Evolutionary conservation across 2,888 invertebrate genomes (phyloP).

Genomic region (Luperina testacea): DNA sequence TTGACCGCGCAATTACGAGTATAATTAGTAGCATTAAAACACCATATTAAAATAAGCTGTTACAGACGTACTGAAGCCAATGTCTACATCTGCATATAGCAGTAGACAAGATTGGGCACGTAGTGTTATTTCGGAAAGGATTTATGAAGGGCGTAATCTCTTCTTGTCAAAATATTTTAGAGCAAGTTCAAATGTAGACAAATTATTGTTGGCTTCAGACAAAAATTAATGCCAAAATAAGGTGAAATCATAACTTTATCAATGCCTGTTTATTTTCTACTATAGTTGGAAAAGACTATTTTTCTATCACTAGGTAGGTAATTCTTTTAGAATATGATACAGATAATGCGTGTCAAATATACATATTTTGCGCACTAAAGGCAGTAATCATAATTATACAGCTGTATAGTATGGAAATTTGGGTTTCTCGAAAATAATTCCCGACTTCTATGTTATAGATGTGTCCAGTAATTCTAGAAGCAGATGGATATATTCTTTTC

Average conservation of each 20-base stretch:
- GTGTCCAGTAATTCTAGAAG: neutral
- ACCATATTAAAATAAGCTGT: constrained; percentile 1
- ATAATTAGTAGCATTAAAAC: neutral
- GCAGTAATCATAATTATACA: neutral
- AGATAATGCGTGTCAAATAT: neutral
- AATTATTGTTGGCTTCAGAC: constrained; percentile 31
- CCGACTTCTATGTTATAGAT: neutral
- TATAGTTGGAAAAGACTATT: no score
- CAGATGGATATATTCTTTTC: neutral
- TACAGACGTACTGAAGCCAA: constrained; percentile 23
- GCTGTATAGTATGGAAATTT: neutral
- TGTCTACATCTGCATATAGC: neutral
- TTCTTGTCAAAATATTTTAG: constrained; percentile 31
- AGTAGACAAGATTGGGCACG: neutral
- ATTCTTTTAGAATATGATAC: neutral
- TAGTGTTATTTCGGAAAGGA: constrained; percentile 18
- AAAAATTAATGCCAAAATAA: constrained; percentile 29
- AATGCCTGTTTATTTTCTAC: neutral
- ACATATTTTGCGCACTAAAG: neutral
- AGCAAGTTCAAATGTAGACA: constrained; percentile 28
- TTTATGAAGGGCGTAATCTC: constrained; percentile 31
- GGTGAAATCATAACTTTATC: constrained; percentile 20
- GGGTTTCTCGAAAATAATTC: neutral
- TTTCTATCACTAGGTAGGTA: neutral
- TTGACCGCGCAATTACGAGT: neutral